These are phyloP conservation scores for Microcebus tavaratra DNA, from an alignment of 2,113 vertebrate genomes.

Conservation along the genomic window DNA sequence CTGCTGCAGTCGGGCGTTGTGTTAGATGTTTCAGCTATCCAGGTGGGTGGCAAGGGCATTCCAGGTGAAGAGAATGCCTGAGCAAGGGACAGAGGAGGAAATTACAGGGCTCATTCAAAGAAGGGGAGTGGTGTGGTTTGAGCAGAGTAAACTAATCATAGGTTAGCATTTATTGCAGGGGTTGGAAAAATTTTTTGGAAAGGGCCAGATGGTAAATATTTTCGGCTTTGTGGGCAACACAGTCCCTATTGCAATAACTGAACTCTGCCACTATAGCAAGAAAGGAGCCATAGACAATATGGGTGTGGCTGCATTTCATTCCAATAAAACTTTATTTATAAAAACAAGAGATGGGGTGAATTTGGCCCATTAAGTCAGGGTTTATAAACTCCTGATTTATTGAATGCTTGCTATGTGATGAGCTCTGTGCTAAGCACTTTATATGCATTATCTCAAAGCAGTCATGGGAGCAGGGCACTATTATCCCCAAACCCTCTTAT, in stretches of 20 bases:
- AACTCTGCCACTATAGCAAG: background rate
- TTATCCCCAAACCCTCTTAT: background rate
- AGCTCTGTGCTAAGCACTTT: background rate
- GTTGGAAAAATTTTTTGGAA: background rate
- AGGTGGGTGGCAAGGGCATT: background rate
- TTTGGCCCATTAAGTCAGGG: background rate
- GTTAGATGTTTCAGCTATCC: background rate
- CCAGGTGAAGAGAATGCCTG: background rate
- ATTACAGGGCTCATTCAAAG: background rate
- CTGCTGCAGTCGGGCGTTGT: fast-evolving
- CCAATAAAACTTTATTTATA: background rate
- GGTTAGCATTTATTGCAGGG: background rate
- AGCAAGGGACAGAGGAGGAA: background rate
- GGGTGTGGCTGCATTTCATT: background rate
- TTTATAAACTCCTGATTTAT: background rate
- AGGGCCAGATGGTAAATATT: background rate
- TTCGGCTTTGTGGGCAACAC: background rate
- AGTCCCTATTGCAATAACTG: background rate
- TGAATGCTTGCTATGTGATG: background rate
- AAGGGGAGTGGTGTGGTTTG: background rate
- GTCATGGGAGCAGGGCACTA: too few species aligned
- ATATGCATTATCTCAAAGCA: background rate
- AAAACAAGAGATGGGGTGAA: background rate
- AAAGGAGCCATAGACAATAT: background rate
- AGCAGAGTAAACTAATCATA: background rate